Conservation (phyloP, 1,140 invertebrate genomes). For the Augochlora pura region DNA sequence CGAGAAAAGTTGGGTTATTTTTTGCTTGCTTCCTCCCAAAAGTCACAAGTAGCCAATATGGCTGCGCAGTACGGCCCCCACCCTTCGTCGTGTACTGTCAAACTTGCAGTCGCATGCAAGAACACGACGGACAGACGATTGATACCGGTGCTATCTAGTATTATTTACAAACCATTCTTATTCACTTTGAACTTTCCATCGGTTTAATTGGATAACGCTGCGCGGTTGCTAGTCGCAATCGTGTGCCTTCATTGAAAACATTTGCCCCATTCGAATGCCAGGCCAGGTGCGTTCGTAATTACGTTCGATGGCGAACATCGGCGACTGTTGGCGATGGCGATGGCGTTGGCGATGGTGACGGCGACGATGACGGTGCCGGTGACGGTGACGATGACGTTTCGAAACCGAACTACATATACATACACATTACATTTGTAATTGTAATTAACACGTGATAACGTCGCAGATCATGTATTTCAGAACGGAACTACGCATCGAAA, state of each 20-base stretch:
- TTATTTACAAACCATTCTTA: conserved; percentile 19
- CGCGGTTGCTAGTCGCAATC: background rate
- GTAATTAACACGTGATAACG: conserved; percentile 22
- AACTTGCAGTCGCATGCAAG: conserved; percentile 32
- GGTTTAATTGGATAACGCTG: conserved; percentile 5
- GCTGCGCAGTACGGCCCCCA: conserved; percentile 59
- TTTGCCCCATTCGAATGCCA: conserved; percentile 6
- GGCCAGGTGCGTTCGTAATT: conserved; percentile 38
- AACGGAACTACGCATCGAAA: too few species aligned
- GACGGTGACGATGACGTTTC: conserved; percentile 15
- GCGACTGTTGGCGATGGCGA: too few species aligned
- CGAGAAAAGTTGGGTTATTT: conserved; percentile 69
- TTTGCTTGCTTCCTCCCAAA: conserved; percentile 70
- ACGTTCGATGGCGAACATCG: conserved; percentile 22
- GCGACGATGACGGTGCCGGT: background rate
- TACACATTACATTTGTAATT: too few species aligned
- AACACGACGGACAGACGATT: background rate
- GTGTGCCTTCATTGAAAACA: conserved; percentile 1
- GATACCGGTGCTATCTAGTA: conserved; percentile 25
- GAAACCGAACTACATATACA: background rate
- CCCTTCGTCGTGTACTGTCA: conserved; percentile 40
- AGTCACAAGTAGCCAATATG: conserved; percentile 79
- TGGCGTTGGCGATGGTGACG: too few species aligned
- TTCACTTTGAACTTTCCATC: background rate
- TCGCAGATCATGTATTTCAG: too few species aligned